These are phyloP conservation scores for Sminthopsis crassicaudata DNA, from an alignment of 2,113 vertebrate genomes.

Conservation along the genomic window DNA sequence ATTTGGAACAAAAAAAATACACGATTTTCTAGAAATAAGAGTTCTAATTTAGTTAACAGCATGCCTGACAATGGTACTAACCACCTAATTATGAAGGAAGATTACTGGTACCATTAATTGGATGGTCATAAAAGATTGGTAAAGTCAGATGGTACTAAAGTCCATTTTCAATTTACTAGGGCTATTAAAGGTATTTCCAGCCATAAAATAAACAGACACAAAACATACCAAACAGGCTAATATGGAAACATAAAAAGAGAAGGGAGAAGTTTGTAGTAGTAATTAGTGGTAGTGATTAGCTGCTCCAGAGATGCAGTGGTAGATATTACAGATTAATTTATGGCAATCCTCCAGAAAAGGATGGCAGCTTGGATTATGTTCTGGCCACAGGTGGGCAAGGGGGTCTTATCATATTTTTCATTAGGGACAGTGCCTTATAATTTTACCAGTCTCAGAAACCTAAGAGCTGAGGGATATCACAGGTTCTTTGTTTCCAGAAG, in stretches of 20 bases:
- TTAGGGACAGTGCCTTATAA: background rate
- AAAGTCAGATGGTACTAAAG: constrained; percentile 73
- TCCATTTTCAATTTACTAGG: constrained; percentile 71
- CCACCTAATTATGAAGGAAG: constrained; percentile 79
- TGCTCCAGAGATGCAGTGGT: constrained; percentile 44
- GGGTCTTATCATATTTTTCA: background rate
- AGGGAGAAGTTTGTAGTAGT: constrained; percentile 68
- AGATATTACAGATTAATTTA: constrained; percentile 72
- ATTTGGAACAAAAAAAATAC: constrained; percentile 65
- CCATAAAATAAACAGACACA: constrained; percentile 73
- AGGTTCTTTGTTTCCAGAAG: background rate
- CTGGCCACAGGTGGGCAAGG: constrained; percentile 41
- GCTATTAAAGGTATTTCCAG: constrained; percentile 64
- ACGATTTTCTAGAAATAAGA: constrained; percentile 57
- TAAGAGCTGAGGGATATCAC: background rate
- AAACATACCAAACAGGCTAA: constrained; percentile 67
- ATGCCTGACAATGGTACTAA: constrained; percentile 68
- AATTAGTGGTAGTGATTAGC: constrained; percentile 67
- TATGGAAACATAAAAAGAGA: constrained; percentile 71
- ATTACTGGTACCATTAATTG: constrained; percentile 70
- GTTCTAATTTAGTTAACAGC: constrained; percentile 67
- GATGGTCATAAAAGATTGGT: constrained; percentile 63
- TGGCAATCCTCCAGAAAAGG: background rate
- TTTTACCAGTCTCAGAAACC: background rate
- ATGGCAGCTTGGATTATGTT: background rate